Conservation (phyloP, 2,797 vertebrate species). For the Mormyrops attenuatus region DNA sequence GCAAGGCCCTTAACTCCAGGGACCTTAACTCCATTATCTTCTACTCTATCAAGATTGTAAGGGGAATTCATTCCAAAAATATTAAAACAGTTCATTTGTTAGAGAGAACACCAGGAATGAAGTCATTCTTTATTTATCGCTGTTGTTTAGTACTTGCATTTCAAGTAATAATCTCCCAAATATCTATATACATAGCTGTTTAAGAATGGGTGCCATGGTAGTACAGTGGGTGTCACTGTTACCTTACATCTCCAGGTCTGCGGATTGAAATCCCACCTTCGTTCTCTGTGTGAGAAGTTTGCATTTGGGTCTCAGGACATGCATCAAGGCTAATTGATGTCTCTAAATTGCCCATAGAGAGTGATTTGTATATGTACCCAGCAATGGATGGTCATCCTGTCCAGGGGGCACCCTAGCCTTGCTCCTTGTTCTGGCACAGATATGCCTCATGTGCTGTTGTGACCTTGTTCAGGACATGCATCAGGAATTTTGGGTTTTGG, state of each 20-base stretch:
- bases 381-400: background rate
- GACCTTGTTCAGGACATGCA: background rate
- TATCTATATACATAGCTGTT: background rate
- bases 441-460: background rate
- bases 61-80: background rate
- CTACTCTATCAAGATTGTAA: background rate
- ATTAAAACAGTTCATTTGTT: background rate
- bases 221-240: background rate
- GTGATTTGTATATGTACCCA: background rate
- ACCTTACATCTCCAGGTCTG: too few species aligned
- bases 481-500: background rate
- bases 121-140: background rate
- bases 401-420: background rate
- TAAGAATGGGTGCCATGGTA: background rate
- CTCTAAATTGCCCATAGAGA: background rate
- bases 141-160: background rate
- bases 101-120: background rate
- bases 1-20: background rate
- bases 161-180: background rate
- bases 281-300: too few species aligned
- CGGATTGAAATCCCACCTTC: too few species aligned
- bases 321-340: background rate
- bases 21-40: background rate
- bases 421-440: background rate
- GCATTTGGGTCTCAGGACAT: background rate